Evolutionary conservation across 2,888 invertebrate genomes (phyloP), one percentile per base, ranked within the genome.

Genomic region (Hypselothyrea guttata): DNA sequence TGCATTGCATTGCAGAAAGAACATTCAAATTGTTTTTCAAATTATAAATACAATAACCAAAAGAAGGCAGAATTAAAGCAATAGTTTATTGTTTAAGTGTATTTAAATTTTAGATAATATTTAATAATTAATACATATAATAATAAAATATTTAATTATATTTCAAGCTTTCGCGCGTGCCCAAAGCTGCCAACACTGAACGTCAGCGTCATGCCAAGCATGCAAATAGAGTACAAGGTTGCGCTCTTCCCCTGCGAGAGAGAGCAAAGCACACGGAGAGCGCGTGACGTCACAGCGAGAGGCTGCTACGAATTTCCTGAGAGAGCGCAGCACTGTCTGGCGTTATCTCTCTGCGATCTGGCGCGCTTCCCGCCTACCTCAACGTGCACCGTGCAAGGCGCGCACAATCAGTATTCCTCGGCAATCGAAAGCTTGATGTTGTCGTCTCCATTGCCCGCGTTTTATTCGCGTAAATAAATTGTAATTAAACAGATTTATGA

Each of bases 401-500:
- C 46, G 18, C 54, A 58, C 62, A 67, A 63, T 67, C 64, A 70
- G 67, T 71, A 37, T 49, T 61, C 59, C 62, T 55, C 62, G 41
- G 65, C 33, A 41, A 54, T 53, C 37, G 46, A 40, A 46, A 28
- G 38, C n/a, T n/a, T n/a, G n/a, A n/a, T 48, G 53, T 45, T 33
- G 44, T 45, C 47, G 31, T 37, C 42, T 52, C 27, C 41, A 44
- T 38, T 33, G 34, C 45, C 37, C 37, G 40, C 22, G 18, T n/a
- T 4, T 40, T 28, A 2, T 1, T 11, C 1, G 8, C 18, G 27
- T 16, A 54, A 55, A 30, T 31, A 16, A 53, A 58, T 38, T 44
- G 60, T 58, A 71, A 71, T 72, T 68, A 69, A 71, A 64, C 46
- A 56, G 61, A 77, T 67, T 77, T 72, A 33, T 37, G n/a, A n/a